Evolutionary conservation across 2,113 vertebrate species (phyloP), one percentile per base, ranked within the genome.

Genomic region (Capra hircus): DNA sequence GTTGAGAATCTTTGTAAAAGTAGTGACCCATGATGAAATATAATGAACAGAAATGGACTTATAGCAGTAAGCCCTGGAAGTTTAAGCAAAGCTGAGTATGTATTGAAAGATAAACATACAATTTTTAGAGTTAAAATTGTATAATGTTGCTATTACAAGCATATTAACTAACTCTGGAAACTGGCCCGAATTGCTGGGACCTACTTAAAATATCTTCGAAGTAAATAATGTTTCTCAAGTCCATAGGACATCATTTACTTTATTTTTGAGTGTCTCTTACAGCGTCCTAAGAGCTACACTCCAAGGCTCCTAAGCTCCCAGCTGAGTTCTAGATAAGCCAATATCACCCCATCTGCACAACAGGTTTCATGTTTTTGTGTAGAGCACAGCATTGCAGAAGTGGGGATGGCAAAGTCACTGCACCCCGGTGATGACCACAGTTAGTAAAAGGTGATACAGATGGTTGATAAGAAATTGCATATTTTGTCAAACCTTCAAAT

Each of bases 1-100:
- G 48, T 84, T 89, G 23, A 96, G 5, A 83, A 28, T 90, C 71
- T 95, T 91, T 95, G 53, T 86, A 85, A 60, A 95, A 92, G 36
- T 87, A 88, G 36, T 78, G 27, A 86, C n/a, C 25, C n/a, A 2
- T 50, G 62, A 94, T 52, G 88, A 90, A 90, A 53, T 53, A 84
- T 55, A 52, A 53, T 53, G 67, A 27, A 13, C n/a, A 80, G 92
- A 95, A 55, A n/a, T 62, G 45, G 12, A 91, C 55, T 84, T 88
- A 27, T 4, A 80, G 60, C 52, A 92, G 71, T 50, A 92, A 94
- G 8, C 53, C 15, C 36, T 74, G 19, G 27, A 23, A 6, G 92
- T 85, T 90, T 89, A 81, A 74, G 80, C 27, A 80, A 62, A 19
- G 6, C 33, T 52, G 8, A 50, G 5, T 55, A 28, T 83, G 19